Percentiles rank a stretch among this genome's conserved stretches.
Evolutionary conservation across 2,888 invertebrate genomes (phyloP).

Genomic region (Hartigia nigra): DNA sequence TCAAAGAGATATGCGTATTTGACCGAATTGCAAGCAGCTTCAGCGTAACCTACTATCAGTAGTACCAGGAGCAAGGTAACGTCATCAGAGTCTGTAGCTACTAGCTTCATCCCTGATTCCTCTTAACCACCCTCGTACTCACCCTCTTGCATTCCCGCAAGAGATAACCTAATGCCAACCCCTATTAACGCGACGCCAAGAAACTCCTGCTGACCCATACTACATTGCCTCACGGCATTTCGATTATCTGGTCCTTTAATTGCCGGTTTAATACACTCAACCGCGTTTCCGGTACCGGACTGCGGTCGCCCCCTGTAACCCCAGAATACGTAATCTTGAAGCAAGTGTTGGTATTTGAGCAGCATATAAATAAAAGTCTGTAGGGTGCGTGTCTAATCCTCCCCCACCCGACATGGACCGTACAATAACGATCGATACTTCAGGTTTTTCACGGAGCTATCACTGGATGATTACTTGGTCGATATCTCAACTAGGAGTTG

Average conservation of each 20-base stretch:
- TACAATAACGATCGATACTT: too few species aligned
- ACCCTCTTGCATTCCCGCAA: background rate
- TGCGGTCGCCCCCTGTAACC: background rate
- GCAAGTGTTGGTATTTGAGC: too few species aligned
- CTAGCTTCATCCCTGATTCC: background rate
- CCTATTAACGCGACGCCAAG: conserved; percentile 46
- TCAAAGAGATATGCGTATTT: conserved; percentile 53
- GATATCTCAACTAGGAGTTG: too few species aligned
- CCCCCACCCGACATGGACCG: too few species aligned
- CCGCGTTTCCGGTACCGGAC: conserved; percentile 17
- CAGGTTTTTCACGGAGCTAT: too few species aligned
- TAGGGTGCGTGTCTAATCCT: too few species aligned
- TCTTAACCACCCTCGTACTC: background rate
- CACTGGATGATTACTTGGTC: too few species aligned
- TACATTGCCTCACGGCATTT: conserved; percentile 26
- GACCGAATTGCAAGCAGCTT: conserved; percentile 39
- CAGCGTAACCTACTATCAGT: background rate
- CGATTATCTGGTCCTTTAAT: conserved; percentile 47
- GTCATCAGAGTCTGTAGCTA: too few species aligned
- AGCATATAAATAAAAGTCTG: too few species aligned
- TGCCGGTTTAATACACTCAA: conserved; percentile 44
- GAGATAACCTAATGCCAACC: conserved; percentile 58
- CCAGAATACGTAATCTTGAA: too few species aligned
- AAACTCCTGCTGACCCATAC: conserved; percentile 16
- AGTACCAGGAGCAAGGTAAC: background rate